phyloP scores from a whole-genome alignment of 2,113 vertebrate genomes.

The Thryonomys swinderianus region DNA sequence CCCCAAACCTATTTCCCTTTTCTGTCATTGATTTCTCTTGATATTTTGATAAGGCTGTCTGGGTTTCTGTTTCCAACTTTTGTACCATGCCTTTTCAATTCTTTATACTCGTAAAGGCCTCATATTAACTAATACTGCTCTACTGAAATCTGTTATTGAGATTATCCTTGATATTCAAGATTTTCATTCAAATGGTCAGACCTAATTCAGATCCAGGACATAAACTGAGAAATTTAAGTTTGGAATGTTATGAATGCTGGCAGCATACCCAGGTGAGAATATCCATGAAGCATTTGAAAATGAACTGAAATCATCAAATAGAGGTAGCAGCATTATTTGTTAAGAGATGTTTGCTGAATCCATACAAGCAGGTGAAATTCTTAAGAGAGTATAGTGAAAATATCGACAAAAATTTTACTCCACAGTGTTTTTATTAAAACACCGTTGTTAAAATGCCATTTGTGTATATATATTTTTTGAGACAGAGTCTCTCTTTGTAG shows the following conservation, averaged over 20 bases:
- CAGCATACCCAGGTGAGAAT: neutral
- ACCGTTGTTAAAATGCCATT: too few species aligned
- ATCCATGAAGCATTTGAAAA: neutral
- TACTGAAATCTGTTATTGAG: neutral
- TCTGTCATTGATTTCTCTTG: neutral
- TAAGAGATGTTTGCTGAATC: neutral
- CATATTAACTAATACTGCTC: neutral
- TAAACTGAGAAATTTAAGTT: neutral
- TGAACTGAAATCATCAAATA: neutral
- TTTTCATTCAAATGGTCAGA: neutral
- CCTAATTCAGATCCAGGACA: neutral
- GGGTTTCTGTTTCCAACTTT: neutral
- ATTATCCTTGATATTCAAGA: conserved; percentile 21
- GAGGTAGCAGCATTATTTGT: neutral
- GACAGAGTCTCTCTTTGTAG: too few species aligned
- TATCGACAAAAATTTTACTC: neutral
- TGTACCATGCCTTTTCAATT: neutral
- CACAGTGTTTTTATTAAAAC: neutral
- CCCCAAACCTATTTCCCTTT: neutral
- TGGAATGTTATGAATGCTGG: neutral
- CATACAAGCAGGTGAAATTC: neutral
- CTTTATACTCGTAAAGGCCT: neutral
- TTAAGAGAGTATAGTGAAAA: neutral
- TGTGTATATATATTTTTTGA: too few species aligned
- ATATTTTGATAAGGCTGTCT: neutral